Base-by-base conservation (phyloP, 2,797 vertebrate species). In the Sparus aurata region DNA sequence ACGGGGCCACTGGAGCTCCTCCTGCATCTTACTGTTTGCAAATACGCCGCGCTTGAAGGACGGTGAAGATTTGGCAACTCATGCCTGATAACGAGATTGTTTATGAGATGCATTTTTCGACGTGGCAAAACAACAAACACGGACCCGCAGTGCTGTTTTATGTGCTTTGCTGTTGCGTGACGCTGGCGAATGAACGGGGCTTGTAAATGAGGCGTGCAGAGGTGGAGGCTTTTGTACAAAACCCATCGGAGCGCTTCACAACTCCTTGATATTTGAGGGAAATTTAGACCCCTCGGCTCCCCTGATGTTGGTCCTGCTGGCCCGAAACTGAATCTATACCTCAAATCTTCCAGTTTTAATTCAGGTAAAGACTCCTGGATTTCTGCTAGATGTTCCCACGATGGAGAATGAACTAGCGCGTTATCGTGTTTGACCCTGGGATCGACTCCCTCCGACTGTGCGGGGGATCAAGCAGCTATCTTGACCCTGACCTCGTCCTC, bases 401-500 rank as follows among this genome's bases (percentile, higher is more conserved):
- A 16, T 12, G 60, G 18, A 22, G 46, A 25, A 34, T 7, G 46
- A 47, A 67, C 43, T n/a, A 18, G 73, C 9, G 25, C 67, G 43
- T 38, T n/a, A 34, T 7, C 2, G 30, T 49, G 62, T 73, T 57
- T 78, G 76, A 82, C 74, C 72, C 72, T 47, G 5, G 45, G 60
- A 1, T 45, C 45, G 46, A 43, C 69, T 49, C 34, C 45, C 66
- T 27, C 70, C 43, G 18, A 23, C 73, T 25, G 74, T 41, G 60
- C n/a, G 13, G 0, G 13, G 47, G 73, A 79, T 74, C 30, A 87
- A 80, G 79, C 75, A n/a, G 52, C 57, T 61, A 38, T 46, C 23
- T 46, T 47, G 54, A 62, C 27, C 53, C 45, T 52, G 71, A 80
- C 69, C 73, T 23, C 30, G 0, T n/a, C 50, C 58, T 50, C 57